These are phyloP conservation scores for Lycia hirtaria DNA, from an alignment of 2,888 invertebrate genomes.

Conservation along the genomic window DNA sequence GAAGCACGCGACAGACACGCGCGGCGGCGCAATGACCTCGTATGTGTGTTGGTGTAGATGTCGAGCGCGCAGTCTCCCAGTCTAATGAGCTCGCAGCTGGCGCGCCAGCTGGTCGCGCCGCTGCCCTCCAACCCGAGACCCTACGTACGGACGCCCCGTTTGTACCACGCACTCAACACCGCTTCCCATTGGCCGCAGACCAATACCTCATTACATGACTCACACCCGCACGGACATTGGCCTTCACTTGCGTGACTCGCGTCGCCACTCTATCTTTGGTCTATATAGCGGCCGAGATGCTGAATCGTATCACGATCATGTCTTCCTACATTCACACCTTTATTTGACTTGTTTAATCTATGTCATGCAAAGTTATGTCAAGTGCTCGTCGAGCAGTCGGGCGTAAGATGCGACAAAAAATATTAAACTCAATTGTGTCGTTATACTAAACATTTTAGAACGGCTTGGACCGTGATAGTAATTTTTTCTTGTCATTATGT, in stretches of 20 bases:
- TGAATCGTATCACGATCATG: conserved; percentile 23
- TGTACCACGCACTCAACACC: conserved; percentile 85
- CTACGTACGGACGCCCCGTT: conserved; percentile 84
- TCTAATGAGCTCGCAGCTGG: conserved; percentile 86
- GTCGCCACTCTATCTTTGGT: no score
- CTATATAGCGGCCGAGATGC: no score
- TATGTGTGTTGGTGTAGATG: conserved; percentile 73
- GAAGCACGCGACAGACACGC: neutral
- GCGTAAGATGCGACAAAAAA: no score
- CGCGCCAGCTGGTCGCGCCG: conserved; percentile 86
- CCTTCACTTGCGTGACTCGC: conserved; percentile 18
- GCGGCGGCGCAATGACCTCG: conserved; percentile 43
- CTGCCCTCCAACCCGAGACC: conserved; percentile 80
- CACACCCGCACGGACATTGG: conserved; percentile 54
- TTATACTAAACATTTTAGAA: no score
- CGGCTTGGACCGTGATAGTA: no score
- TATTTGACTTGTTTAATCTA: neutral
- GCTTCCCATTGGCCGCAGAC: conserved; percentile 68
- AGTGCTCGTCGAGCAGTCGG: neutral
- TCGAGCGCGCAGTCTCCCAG: conserved; percentile 62
- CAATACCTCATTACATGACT: conserved; percentile 44
- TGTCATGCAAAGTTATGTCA: neutral
- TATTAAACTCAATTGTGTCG: no score
- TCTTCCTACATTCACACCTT: neutral
- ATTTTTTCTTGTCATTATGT: no score